A percentile compares a stretch with the other conserved stretches of the same genome.
phyloP scores from a whole-genome alignment of 1,140 invertebrate species.

The Drosophila pseudoananassae region DNA sequence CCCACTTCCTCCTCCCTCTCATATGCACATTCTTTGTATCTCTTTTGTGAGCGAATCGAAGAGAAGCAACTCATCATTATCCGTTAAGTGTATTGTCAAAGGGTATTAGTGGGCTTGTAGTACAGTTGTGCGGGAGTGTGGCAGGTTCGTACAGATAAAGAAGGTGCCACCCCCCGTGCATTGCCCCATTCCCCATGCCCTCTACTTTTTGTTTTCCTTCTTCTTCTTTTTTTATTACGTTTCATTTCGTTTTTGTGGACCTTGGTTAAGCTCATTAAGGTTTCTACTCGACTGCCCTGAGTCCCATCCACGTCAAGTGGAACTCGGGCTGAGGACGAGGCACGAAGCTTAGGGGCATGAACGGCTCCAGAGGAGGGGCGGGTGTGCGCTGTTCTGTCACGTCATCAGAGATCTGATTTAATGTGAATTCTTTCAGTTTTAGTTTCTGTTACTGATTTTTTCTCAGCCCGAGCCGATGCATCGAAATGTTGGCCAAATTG shows the following conservation, averaged over 20 bases:
- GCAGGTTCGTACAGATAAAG: not conserved
- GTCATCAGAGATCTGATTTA: not conserved
- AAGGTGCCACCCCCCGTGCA: too few species aligned
- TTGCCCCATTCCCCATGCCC: not conserved
- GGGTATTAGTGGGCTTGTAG: not conserved
- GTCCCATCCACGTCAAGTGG: not conserved
- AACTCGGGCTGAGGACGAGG: not conserved
- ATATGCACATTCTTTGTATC: not conserved
- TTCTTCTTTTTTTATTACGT: not conserved
- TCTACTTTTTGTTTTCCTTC: not conserved
- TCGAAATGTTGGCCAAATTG: conserved; percentile 9
- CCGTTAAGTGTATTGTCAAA: not conserved
- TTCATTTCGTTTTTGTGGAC: not conserved
- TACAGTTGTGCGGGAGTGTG: not conserved
- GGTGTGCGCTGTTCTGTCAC: not conserved
- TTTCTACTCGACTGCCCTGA: conserved; percentile 1
- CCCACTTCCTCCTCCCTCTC: too few species aligned
- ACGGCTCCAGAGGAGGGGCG: not conserved
- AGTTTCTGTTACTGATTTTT: not conserved
- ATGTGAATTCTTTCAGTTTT: not conserved
- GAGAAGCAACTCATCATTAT: not conserved
- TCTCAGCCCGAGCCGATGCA: not conserved
- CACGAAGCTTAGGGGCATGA: too few species aligned
- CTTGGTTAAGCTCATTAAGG: conserved; percentile 28
- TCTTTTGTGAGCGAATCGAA: not conserved